Evolutionary conservation across 2,113 vertebrate genomes (phyloP), one percentile per base, ranked within the genome.

Genomic region (Capreolus pygargus): DNA sequence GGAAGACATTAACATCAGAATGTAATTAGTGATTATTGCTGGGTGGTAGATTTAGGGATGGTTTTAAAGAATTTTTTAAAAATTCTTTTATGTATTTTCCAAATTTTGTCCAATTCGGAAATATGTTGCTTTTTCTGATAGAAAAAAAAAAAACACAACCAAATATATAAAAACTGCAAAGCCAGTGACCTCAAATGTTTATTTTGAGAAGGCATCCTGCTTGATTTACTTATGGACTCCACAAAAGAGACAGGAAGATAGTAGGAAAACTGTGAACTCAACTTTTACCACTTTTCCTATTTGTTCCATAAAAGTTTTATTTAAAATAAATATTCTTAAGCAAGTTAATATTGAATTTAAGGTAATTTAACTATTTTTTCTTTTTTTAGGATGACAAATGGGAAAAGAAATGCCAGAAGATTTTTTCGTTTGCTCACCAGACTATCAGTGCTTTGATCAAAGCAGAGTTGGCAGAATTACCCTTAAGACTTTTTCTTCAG

Each of bases 341-440:
- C 28, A 74, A 89, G 36, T 50, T 76, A 36, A n/a, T 85, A 54
- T 94, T 81, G 79, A 87, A 58, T 13, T 55, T 81, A 39, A 64
- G 16, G 36, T 92, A 52, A 85, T 54, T 74, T 33, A 36, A 50
- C 50, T 88, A 13, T 27, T 47, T 79, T 89, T 92, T 89, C 28
- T 50, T 81, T 64, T 76, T 96, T 70, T 95, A 99, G 99, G 99
- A 99, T 98, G 99, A 99, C 98, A 99, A 99, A 97, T 99, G 99
- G 99, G 99, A 99, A 96, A 99, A 99, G 98, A 99, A 99, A 96
- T 99, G 99, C 98, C 99, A 99, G 99, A 99, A 99, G 99, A 99
- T 99, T 96, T 99, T 99, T 96, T 99, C 99, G 0, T 99, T 99
- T 94, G 99, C 99, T 95, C 99, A 99, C 98, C 99, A 99, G 99